Conservation (phyloP, 2,797 vertebrate species). For the Graptemys geographica region DNA sequence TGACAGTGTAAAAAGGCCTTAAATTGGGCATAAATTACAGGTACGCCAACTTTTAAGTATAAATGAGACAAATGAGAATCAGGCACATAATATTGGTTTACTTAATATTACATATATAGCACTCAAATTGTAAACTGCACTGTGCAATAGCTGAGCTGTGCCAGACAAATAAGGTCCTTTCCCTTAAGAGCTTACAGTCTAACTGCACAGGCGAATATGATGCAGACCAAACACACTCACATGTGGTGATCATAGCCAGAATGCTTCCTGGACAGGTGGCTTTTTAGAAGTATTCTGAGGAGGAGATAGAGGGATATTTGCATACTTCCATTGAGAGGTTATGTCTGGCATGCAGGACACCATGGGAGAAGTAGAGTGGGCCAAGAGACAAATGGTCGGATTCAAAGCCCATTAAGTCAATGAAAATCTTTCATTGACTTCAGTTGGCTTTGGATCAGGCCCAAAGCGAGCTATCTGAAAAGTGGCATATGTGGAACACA, state of each 20-base stretch:
- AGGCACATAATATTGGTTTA: constrained; percentile 22
- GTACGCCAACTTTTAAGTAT: constrained; percentile 24
- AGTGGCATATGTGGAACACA: neutral
- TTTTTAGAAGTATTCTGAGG: neutral
- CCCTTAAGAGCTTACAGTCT: neutral
- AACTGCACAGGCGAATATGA: constrained; percentile 16
- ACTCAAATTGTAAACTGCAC: constrained; percentile 50
- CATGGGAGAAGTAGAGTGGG: constrained; percentile 32
- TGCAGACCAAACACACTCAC: constrained; percentile 38
- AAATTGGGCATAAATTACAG: constrained; percentile 46
- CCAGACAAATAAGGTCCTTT: constrained; percentile 60
- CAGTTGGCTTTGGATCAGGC: neutral
- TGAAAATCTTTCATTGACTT: neutral
- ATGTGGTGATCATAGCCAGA: constrained; percentile 52
- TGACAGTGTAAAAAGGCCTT: constrained; percentile 19
- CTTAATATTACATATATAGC: constrained; percentile 29
- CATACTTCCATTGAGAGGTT: constrained; percentile 49
- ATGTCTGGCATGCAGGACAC: constrained; percentile 37
- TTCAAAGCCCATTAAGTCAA: constrained; percentile 8
- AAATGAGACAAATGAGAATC: constrained; percentile 4
- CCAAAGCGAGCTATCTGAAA: neutral
- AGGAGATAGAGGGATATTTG: constrained; percentile 48
- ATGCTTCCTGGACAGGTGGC: constrained; percentile 22
- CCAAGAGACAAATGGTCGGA: constrained; percentile 39
- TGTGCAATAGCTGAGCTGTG: constrained; percentile 20